phyloP scores from a whole-genome alignment of 2,797 vertebrate genomes.

The Falco novaeseelandiae region DNA sequence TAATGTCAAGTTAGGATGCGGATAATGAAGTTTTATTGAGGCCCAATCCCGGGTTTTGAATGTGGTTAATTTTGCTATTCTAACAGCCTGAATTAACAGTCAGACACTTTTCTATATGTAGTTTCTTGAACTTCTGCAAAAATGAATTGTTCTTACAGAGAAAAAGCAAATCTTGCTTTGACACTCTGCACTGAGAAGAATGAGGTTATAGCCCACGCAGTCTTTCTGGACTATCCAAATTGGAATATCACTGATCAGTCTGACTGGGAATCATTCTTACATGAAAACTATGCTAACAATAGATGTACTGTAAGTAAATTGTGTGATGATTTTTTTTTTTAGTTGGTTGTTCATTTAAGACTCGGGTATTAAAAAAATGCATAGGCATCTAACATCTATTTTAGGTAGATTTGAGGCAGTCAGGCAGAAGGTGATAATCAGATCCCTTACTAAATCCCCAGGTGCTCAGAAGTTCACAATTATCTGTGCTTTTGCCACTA shows the following conservation, averaged over 20 bases:
- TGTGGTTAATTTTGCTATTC: not conserved
- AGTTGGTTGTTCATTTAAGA: not conserved
- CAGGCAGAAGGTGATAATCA: not conserved
- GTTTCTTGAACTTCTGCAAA: not conserved
- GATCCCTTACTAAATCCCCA: not conserved
- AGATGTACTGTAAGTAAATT: slow-evolving; percentile 83
- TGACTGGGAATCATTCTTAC: slow-evolving; percentile 84
- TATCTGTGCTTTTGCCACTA: not conserved
- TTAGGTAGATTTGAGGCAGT: not conserved
- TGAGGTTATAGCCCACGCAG: slow-evolving; percentile 84
- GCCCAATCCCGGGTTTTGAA: not conserved
- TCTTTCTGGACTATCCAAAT: slow-evolving; percentile 87
- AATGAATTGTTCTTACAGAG: slow-evolving; percentile 78
- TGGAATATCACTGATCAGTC: slow-evolving; percentile 81
- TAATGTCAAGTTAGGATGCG: not conserved
- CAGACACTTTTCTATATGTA: not conserved
- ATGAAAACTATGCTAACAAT: slow-evolving; percentile 64
- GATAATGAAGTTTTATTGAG: not conserved
- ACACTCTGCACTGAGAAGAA: slow-evolving; percentile 81
- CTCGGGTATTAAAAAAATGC: not conserved
- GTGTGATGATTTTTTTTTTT: not conserved
- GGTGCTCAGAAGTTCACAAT: not conserved
- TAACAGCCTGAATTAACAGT: not conserved
- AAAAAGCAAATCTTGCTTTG: slow-evolving; percentile 90
- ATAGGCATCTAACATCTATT: not conserved